A percentile compares a stretch with the other conserved stretches of the same genome.
These are phyloP conservation scores for Mormyrus hasselquistii DNA, from an alignment of 2,797 vertebrate species.

Conservation along the genomic window DNA sequence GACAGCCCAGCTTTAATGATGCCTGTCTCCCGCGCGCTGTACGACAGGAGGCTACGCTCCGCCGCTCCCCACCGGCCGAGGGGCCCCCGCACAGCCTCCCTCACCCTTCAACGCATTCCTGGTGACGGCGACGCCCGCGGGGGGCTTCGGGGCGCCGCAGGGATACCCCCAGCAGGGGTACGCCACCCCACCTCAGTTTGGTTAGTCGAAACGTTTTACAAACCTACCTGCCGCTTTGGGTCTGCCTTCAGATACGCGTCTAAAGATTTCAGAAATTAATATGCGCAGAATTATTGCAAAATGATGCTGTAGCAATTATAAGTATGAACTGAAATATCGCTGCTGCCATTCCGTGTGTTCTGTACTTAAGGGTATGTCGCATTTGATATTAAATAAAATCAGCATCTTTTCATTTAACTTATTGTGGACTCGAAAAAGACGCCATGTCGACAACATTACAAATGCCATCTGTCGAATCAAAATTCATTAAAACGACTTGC, in stretches of 20 bases:
- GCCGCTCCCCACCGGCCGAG: slow-evolving; percentile 76
- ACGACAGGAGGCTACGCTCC: slow-evolving; percentile 83
- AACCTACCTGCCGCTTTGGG: not conserved
- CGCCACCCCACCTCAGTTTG: slow-evolving; percentile 89
- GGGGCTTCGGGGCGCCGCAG: slow-evolving; percentile 87
- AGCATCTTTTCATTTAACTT: not conserved
- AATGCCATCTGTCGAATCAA: not conserved
- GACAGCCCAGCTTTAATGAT: not conserved
- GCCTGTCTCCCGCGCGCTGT: not conserved
- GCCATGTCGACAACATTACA: not conserved
- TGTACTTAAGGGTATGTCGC: not conserved
- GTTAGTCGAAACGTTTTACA: slow-evolving; percentile 62
- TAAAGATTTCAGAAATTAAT: not conserved
- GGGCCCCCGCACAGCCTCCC: slow-evolving; percentile 81
- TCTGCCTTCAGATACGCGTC: not conserved
- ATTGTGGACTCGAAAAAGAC: not conserved
- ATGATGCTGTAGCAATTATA: not conserved
- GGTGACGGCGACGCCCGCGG: slow-evolving; percentile 81
- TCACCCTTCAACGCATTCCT: slow-evolving; percentile 93
- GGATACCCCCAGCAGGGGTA: slow-evolving; percentile 92
- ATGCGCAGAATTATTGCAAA: not conserved
- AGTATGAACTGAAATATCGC: not conserved
- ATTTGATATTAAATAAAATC: not conserved
- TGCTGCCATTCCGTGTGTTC: not conserved
- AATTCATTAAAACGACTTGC: not conserved